Percentiles rank a stretch among this genome's conserved stretches.
Conservation (phyloP, 1,140 invertebrate species). For the Apis florea region DNA sequence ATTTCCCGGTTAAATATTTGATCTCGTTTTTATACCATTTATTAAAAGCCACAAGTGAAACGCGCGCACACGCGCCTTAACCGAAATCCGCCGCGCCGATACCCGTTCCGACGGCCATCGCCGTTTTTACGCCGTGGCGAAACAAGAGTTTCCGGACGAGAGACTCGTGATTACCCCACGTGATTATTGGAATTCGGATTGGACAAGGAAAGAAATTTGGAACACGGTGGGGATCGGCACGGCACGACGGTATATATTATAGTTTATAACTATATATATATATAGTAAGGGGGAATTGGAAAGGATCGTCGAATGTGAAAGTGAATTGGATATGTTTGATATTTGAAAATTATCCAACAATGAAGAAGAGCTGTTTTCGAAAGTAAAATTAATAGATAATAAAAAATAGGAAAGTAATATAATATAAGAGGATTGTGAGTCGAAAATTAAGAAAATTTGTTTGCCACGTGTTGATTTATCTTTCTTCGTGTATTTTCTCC, state of each 20-base stretch:
- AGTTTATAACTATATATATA: no score
- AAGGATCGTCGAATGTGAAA: no score
- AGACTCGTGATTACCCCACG: no score
- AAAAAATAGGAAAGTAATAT: not conserved
- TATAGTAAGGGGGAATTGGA: no score
- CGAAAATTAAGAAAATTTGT: not conserved
- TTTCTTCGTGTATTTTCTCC: no score
- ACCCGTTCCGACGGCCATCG: constrained; percentile 18
- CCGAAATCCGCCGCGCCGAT: constrained; percentile 26
- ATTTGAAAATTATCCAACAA: not conserved
- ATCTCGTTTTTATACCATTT: constrained; percentile 75
- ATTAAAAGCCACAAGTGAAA: constrained; percentile 72
- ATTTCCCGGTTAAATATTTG: constrained; percentile 76
- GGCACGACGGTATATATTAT: not conserved
- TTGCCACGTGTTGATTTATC: not conserved
- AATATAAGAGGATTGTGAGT: no score
- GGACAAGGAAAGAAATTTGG: not conserved
- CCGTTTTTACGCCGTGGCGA: not conserved
- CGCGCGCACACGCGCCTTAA: constrained; percentile 43
- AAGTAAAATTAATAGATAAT: not conserved
- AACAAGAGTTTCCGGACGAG: not conserved
- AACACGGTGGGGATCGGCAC: not conserved
- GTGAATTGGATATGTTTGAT: no score
- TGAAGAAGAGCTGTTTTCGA: not conserved
- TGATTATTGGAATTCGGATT: constrained; percentile 27